Percentiles rank a stretch among this genome's conserved stretches.
phyloP scores from a whole-genome alignment of 2,888 invertebrate genomes.

The Tipula vernalis region DNA sequence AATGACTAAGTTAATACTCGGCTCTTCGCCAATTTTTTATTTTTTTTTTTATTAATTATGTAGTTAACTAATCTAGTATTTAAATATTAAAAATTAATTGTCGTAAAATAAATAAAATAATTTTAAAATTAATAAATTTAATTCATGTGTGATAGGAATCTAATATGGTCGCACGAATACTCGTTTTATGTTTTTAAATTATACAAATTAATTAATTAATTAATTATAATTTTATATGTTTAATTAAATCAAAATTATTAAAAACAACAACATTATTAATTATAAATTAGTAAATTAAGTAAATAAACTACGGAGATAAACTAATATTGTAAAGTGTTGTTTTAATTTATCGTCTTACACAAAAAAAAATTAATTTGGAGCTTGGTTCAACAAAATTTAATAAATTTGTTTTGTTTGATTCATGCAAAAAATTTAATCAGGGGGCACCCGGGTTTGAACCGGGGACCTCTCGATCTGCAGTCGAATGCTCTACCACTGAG shows the following conservation, averaged over 20 bases:
- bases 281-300: not conserved
- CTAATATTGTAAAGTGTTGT: not conserved
- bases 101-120: not conserved
- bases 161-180: not conserved
- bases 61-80: not conserved
- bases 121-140: not conserved
- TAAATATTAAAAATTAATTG: not conserved
- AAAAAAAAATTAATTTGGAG: no score
- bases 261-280: not conserved
- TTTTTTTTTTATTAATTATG: not conserved
- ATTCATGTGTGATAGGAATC: not conserved
- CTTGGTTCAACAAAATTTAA: no score
- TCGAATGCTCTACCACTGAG: conserved; percentile 32
- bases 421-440: conserved; percentile 14
- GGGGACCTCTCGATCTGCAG: conserved; percentile 32
- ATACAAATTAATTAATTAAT: not conserved
- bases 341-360: not conserved
- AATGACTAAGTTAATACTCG: conserved; percentile 26
- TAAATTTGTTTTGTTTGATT: no score
- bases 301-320: not conserved
- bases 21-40: not conserved
- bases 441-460: conserved; percentile 30
- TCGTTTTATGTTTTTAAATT: not conserved
- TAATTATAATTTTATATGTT: not conserved
- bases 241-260: not conserved